A percentile compares a stretch with the other conserved stretches of the same genome.
phyloP scores from a whole-genome alignment of 1,140 invertebrate species.

The Tyrophagus putrescentiae region DNA sequence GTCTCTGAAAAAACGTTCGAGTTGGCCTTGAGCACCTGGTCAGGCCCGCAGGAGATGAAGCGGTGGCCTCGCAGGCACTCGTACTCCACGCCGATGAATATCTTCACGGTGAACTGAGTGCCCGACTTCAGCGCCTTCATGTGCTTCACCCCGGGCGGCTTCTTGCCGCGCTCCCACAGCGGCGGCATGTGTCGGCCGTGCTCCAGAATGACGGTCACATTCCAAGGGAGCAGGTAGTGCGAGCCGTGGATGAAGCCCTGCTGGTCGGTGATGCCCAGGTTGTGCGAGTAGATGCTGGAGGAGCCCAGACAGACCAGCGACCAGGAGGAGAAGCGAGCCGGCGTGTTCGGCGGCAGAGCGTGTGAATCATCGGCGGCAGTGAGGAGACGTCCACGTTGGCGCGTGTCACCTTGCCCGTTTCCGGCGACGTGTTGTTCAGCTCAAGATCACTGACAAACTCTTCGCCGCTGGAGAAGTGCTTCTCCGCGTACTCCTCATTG shows the following conservation, averaged over 20 bases:
- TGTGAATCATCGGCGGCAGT: slow-evolving; percentile 77
- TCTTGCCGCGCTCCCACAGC: slow-evolving; percentile 33
- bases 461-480: not conserved
- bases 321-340: slow-evolving; percentile 86
- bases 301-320: slow-evolving; percentile 73
- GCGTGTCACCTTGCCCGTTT: not conserved
- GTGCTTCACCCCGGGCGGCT: slow-evolving; percentile 27
- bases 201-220: slow-evolving; percentile 55
- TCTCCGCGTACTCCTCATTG: not conserved
- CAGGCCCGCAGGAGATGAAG: slow-evolving; percentile 80
- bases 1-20: slow-evolving; percentile 44
- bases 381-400: slow-evolving; percentile 69
- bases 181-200: slow-evolving; percentile 27
- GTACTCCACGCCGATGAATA: slow-evolving; percentile 91
- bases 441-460: not conserved
- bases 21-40: slow-evolving; percentile 53
- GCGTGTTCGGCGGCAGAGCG: slow-evolving; percentile 53
- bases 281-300: slow-evolving; percentile 78
- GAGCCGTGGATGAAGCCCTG: slow-evolving; percentile 70
- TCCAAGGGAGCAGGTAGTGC: slow-evolving; percentile 87
- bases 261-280: slow-evolving; percentile 46
- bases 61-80: slow-evolving; percentile 87
- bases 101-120: slow-evolving; percentile 63
- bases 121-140: slow-evolving; percentile 29
- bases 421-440: not conserved